Percentiles rank a stretch among this genome's conserved stretches.
Evolutionary conservation across 2,888 invertebrate genomes (phyloP).

Genomic region (Choristoneura rosaceana): DNA sequence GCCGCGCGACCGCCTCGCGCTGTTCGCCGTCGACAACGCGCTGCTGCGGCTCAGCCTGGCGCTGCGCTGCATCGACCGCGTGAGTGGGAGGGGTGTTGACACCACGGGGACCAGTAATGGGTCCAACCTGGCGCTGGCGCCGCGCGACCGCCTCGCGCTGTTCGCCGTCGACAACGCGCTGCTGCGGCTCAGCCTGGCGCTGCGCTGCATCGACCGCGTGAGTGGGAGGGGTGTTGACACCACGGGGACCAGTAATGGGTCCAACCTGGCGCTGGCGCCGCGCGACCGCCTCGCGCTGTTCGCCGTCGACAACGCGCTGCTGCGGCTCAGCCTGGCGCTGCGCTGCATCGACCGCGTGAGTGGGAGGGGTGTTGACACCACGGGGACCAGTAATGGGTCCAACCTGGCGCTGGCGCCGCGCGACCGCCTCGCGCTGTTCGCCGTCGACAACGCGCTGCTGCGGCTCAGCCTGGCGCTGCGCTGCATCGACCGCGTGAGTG

Average conservation of each 20-base stretch:
- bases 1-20: conserved; percentile 66
- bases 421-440: conserved; percentile 71
- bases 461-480: conserved; percentile 72
- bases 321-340: conserved; percentile 73
- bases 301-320: conserved; percentile 69
- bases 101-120: too few relatives aligned
- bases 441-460: conserved; percentile 70
- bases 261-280: conserved; percentile 64
- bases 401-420: conserved; percentile 60
- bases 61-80: conserved; percentile 57
- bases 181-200: too few relatives aligned
- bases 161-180: too few relatives aligned
- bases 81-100: too few relatives aligned
- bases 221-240: too few relatives aligned
- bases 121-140: too few relatives aligned
- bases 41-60: conserved; percentile 74
- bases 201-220: too few relatives aligned
- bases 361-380: too few relatives aligned
- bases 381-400: too few relatives aligned
- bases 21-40: conserved; percentile 71
- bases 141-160: too few relatives aligned
- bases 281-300: conserved; percentile 73
- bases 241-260: too few relatives aligned
- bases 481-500: conserved; percentile 55
- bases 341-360: conserved; percentile 54